These are phyloP conservation scores for Poeciliopsis retropinna DNA, from an alignment of 2,113 vertebrate species.

Conservation along the genomic window DNA sequence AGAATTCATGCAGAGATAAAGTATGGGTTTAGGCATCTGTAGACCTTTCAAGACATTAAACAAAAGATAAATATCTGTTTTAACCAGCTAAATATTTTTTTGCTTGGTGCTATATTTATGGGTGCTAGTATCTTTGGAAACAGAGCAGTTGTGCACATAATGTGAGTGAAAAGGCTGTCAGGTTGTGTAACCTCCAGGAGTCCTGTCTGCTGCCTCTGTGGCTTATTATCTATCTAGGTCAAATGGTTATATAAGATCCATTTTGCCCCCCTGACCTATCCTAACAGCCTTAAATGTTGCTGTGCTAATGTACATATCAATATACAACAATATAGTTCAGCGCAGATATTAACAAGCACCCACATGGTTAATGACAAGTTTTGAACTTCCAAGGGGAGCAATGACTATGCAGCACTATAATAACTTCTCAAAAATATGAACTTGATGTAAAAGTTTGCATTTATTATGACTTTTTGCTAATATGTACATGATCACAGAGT, in stretches of 20 bases:
- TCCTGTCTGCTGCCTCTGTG: slow-evolving; percentile 45
- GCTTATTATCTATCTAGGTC: slow-evolving; percentile 58
- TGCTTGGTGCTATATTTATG: slow-evolving; percentile 9
- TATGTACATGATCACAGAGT: too few species aligned
- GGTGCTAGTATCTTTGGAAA: slow-evolving; percentile 10
- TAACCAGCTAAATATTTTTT: not conserved
- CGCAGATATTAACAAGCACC: not conserved
- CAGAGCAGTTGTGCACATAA: slow-evolving; percentile 4
- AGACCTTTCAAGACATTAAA: slow-evolving; percentile 2
- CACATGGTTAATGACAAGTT: not conserved
- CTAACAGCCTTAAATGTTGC: slow-evolving; percentile 30
- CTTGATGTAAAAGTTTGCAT: too few species aligned
- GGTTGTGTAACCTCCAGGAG: slow-evolving; percentile 55
- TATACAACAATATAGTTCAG: not conserved
- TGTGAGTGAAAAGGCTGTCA: slow-evolving; percentile 21
- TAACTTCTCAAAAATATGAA: too few species aligned
- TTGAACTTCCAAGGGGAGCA: not conserved
- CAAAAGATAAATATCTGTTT: slow-evolving; percentile 7
- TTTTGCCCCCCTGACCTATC: slow-evolving; percentile 30
- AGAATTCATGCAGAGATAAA: slow-evolving; percentile 16
- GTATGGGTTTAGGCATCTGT: not conserved
- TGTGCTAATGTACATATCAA: slow-evolving; percentile 12
- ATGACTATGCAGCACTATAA: not conserved
- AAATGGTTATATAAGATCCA: slow-evolving; percentile 42
- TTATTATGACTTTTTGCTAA: too few species aligned